Percentiles rank a stretch among this genome's conserved stretches.
Conservation (phyloP, 2,888 invertebrate species). For the Eurytoma adleriae region DNA sequence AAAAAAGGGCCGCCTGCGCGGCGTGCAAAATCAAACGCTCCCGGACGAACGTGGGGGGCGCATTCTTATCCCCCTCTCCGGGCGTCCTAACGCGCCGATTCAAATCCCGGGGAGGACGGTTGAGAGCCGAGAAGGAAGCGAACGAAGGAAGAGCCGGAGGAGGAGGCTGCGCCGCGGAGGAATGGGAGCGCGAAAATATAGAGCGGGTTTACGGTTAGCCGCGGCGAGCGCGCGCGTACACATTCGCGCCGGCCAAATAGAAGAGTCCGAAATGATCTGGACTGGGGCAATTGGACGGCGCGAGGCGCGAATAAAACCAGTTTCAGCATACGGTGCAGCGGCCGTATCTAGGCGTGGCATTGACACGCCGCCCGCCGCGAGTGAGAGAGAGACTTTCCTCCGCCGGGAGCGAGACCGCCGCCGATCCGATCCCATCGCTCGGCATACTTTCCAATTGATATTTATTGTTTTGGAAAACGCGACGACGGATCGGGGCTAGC, state of each 20-base stretch:
- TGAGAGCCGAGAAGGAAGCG: neutral
- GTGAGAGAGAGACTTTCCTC: neutral
- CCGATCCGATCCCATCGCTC: neutral
- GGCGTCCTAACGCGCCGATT: constrained; percentile 33
- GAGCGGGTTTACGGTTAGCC: constrained; percentile 54
- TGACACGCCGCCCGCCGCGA: constrained; percentile 17
- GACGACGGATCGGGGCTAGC: no score
- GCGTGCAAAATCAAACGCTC: constrained; percentile 38
- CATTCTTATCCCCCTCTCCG: constrained; percentile 21
- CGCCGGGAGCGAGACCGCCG: neutral
- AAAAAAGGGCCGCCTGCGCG: neutral
- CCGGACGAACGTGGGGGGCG: neutral
- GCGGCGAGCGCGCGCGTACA: constrained; percentile 2
- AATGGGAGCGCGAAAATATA: constrained; percentile 56
- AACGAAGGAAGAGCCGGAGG: constrained; percentile 14
- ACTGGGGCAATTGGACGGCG: constrained; percentile 4
- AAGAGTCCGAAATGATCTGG: constrained; percentile 24
- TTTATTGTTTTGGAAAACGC: constrained; percentile 5
- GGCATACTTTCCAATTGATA: constrained; percentile 5
- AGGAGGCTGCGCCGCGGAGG: neutral
- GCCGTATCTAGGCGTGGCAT: constrained; percentile 26
- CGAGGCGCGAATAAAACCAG: constrained; percentile 12
- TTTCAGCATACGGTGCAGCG: neutral
- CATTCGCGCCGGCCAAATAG: constrained; percentile 1
- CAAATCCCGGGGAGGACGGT: constrained; percentile 48